A percentile compares a stretch with the other conserved stretches of the same genome.
Conservation (phyloP, 2,888 invertebrate species). For the Zygothrica quintamaculata region DNA sequence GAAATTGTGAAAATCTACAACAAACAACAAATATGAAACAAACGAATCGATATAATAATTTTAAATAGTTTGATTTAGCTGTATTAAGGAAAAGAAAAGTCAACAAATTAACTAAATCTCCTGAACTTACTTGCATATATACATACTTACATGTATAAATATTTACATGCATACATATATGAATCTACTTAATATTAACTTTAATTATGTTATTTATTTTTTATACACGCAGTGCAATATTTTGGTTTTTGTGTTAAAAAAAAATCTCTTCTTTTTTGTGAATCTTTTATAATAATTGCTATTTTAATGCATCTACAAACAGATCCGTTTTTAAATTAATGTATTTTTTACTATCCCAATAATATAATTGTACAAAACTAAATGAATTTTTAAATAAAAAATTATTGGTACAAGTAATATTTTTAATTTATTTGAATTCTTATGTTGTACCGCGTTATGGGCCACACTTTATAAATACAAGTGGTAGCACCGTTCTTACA, state of each 20-base stretch:
- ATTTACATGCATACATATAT: conserved; percentile 4
- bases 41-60: conserved; percentile 52
- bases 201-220: conserved; percentile 74
- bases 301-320: conserved; percentile 36
- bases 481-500: conserved; percentile 20
- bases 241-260: conserved; percentile 50
- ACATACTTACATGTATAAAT: conserved; percentile 1
- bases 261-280: conserved; percentile 17
- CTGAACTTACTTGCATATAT: conserved; percentile 22
- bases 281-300: neutral
- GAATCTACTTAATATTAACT: conserved; percentile 34
- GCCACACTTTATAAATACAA: conserved; percentile 9
- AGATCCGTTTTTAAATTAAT: conserved; percentile 50
- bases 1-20: conserved; percentile 80
- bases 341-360: conserved; percentile 65
- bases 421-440: neutral
- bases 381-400: conserved; percentile 46
- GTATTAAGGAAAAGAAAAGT: conserved; percentile 36
- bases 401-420: conserved; percentile 13
- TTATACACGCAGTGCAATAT: conserved; percentile 71
- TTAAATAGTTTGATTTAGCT: conserved; percentile 49
- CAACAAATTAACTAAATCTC: conserved; percentile 25
- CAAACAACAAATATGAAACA: conserved; percentile 14
- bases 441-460: neutral
- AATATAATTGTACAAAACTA: conserved; percentile 72